Evolutionary conservation across 2,797 vertebrate species (phyloP), one percentile per base, ranked within the genome.

Genomic region (Austrolebias charrua): DNA sequence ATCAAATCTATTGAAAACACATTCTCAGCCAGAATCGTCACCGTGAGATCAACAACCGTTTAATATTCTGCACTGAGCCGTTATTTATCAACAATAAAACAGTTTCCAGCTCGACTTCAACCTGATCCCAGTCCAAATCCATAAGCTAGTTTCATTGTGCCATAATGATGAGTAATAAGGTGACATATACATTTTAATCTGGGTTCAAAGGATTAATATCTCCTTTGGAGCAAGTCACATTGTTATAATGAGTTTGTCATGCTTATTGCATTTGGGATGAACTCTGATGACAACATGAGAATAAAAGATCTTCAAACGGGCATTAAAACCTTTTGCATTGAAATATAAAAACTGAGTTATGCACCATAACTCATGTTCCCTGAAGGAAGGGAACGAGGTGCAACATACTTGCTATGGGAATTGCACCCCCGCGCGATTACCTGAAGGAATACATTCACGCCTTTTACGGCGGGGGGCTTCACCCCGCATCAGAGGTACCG

Each of bases 181-280:
- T 75, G 70, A 60, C 60, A 66, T 15, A 47, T 63, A 54, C 54
- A 70, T 48, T 38, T 56, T 82, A 78, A 81, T 84, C 69, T 55
- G 71, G 65, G 67, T 79, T 82, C 76, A 59, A 71, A 71, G 71
- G 73, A 71, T 84, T 71, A 76, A 71, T 40, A 63, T 9, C 38
- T 57, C 15, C 24, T 40, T 44, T 38, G 38, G 52, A 71, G 57
- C 31, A 14, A 57, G 52, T 50, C 54, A 55, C 55, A 61, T 56
- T 58, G 24, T 70, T 52, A 35, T 67, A 50, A 77, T 62, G 20
- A 64, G 31, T 56, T 66, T 56, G 14, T 65, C 58, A 63, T 69
- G 47, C 53, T 31, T 33, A 20, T 44, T 46, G 43, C 12, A 60
- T 66, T 56, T 60, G 40, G 43, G 48, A 61, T 51, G 19, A 28